Base-by-base conservation (phyloP, 2,113 vertebrate species). In the Nyctereutes procyonoides region DNA sequence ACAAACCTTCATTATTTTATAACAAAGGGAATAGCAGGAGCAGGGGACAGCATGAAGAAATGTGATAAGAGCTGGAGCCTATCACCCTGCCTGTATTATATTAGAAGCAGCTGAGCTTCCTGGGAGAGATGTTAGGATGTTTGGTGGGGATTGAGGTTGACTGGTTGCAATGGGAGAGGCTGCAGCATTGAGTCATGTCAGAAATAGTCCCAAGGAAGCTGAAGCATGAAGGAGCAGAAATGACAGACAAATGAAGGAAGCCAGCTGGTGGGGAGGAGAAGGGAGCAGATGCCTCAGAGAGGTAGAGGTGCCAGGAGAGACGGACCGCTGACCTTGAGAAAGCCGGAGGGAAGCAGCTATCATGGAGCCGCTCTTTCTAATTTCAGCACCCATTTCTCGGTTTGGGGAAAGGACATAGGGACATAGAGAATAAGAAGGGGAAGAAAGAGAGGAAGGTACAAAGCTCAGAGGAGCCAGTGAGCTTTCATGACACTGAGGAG, bases 261-360 rank as follows among this genome's bases (percentile, higher is more conserved):
- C 28, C 35, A 8, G 19, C 17, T 28, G 7, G 8, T 30, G 15
- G 13, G 35, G 7, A 51, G 43, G 56, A 63, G n/a, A 67, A 51
- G 55, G 32, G 84, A 89, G 35, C 53, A 11, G 3, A 8, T 38
- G 26, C 5, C n/a, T 26, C 26, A 5, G 38, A 56, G 35, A 86
- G 4, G 11, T 3, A 30, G 22, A 83, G 1, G 43, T 38, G 17
- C n/a, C 73, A 2, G 4, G 17, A 74, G n/a, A 79, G 14, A 83
- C 48, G 16, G 38, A 76, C 8, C 1, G 0, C 3, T 90, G 51
- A 19, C 69, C 35, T 30, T 56, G 69, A 35, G 20, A 63, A 62
- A 55, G 30, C 8, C 1, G 1, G 26, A 24, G 38, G 35, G 69
- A 30, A 2, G 0, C 11, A 5, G 16, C 17, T 16, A 35, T n/a